Evolutionary conservation across 2,888 invertebrate genomes (phyloP).

Genomic region (Lycocerus yunnanus): DNA sequence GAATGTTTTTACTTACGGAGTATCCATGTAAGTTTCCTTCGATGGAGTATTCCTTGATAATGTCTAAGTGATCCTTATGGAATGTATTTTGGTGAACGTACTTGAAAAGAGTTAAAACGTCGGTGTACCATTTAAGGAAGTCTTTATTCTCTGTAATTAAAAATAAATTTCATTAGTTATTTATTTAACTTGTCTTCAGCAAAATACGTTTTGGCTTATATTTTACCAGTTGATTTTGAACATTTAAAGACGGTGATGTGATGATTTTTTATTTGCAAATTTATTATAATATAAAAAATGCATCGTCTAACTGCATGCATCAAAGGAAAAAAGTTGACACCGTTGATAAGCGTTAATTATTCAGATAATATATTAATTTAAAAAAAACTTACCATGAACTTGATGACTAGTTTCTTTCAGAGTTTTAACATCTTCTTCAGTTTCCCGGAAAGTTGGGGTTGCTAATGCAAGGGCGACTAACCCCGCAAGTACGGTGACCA

Average conservation of each 20-base stretch:
- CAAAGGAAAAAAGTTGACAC: too few species aligned
- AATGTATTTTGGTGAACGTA: conserved; percentile 43
- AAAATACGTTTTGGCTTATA: too few species aligned
- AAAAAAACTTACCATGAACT: conserved; percentile 50
- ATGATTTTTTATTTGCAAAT: too few species aligned
- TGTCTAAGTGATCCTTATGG: conserved; percentile 55
- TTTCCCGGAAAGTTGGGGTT: conserved; percentile 42
- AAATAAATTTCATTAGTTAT: background rate
- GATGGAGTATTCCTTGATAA: conserved; percentile 59
- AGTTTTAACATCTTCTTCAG: conserved; percentile 31
- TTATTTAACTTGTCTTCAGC: too few species aligned
- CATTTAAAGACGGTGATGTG: too few species aligned
- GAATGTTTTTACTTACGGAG: conserved; percentile 26
- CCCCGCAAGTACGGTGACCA: conserved; percentile 24
- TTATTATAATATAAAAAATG: too few species aligned
- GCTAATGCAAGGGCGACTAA: conserved; percentile 44
- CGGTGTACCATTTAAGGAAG: conserved; percentile 42
- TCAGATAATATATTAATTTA: conserved; percentile 22
- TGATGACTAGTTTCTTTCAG: conserved; percentile 29
- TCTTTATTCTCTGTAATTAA: background rate
- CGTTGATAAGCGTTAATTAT: too few species aligned
- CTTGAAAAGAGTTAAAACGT: conserved; percentile 45
- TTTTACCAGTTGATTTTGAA: too few species aligned
- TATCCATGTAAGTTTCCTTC: conserved; percentile 56
- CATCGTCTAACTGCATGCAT: too few species aligned